Evolutionary conservation across 2,888 invertebrate genomes (phyloP).

Genomic region (Formica aserva): DNA sequence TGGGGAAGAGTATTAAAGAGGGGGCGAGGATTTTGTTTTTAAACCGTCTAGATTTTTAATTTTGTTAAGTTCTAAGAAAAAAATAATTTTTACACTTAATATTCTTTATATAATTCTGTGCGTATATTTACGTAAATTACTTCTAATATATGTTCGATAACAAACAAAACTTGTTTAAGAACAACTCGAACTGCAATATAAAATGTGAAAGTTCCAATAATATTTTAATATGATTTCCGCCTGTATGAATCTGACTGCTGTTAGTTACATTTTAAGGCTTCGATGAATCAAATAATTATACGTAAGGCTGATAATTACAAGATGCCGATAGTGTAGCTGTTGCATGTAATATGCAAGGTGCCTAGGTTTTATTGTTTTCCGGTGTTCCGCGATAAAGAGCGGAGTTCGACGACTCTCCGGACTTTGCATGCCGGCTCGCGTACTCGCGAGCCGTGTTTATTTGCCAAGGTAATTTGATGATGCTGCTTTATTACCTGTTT

Average conservation of each 20-base stretch:
- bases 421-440: slow-evolving; percentile 59
- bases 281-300: slow-evolving; percentile 33
- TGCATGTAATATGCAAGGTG: slow-evolving; percentile 22
- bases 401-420: slow-evolving; percentile 57
- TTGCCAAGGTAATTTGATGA: slow-evolving; percentile 65
- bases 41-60: no score
- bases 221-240: not conserved
- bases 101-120: slow-evolving; percentile 6
- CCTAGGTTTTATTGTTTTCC: slow-evolving; percentile 56
- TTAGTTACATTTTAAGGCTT: slow-evolving; percentile 31
- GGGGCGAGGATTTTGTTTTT: no score
- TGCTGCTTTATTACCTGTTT: slow-evolving; percentile 72
- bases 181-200: not conserved
- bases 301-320: slow-evolving; percentile 27
- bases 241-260: not conserved
- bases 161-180: not conserved
- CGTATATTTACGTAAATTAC: not conserved
- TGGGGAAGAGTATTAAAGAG: no score
- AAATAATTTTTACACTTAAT: not conserved
- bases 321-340: slow-evolving; percentile 2
- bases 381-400: slow-evolving; percentile 48
- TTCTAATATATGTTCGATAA: not conserved
- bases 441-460: slow-evolving; percentile 62
- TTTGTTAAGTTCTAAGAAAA: no score
- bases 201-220: not conserved